Evolutionary conservation across 1,140 invertebrate species (phyloP).

Genomic region (Aphelenchoides avenae): DNA sequence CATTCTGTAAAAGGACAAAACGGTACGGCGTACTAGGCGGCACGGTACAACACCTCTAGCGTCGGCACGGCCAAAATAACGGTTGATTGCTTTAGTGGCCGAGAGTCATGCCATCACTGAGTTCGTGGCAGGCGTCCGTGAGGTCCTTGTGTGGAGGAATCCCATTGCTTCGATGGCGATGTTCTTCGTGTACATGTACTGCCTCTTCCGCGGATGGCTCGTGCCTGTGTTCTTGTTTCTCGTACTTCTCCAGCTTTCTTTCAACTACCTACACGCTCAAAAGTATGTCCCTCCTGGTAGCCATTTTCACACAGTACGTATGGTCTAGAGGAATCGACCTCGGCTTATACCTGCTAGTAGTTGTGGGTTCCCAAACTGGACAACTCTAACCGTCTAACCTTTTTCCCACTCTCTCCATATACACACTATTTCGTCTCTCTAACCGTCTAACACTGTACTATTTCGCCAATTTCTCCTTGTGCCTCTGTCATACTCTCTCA

Average conservation of each 20-base stretch:
- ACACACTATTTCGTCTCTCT: too few species aligned
- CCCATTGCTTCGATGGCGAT: constrained; percentile 38
- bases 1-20: too few species aligned
- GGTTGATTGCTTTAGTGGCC: constrained; percentile 32
- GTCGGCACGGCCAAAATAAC: not conserved
- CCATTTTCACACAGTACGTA: constrained; percentile 15
- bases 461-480: too few species aligned
- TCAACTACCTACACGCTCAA: constrained; percentile 43
- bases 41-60: too few species aligned
- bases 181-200: constrained; percentile 46
- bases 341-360: constrained; percentile 46
- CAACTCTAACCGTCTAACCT: too few species aligned
- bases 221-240: constrained; percentile 32
- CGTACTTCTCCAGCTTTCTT: constrained; percentile 41
- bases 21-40: too few species aligned
- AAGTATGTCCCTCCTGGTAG: constrained; percentile 14
- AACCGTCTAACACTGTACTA: too few species aligned
- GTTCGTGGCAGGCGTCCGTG: constrained; percentile 36
- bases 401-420: too few species aligned
- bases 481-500: too few species aligned
- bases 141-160: constrained; percentile 47
- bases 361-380: too few species aligned
- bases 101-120: constrained; percentile 45
- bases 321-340: constrained; percentile 44
- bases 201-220: constrained; percentile 35